These are phyloP conservation scores for Drosophila buzzatii DNA, from an alignment of 2,888 invertebrate genomes.

Conservation along the genomic window DNA sequence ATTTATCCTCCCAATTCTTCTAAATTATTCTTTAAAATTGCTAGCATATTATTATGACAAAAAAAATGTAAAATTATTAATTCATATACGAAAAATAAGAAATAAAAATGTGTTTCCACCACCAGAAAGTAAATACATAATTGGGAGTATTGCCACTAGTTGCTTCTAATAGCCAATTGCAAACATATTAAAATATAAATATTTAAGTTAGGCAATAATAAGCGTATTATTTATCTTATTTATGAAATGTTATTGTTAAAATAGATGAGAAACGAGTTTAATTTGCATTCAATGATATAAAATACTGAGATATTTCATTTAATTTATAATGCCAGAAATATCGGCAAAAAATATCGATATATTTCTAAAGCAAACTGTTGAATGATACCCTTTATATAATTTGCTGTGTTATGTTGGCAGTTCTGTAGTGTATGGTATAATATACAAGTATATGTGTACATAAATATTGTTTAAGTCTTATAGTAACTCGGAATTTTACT, in stretches of 20 bases:
- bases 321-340: conserved; percentile 3
- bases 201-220: not conserved
- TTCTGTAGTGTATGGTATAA: conserved; percentile 63
- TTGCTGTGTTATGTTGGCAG: conserved; percentile 73
- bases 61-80: not conserved
- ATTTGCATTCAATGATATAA: not conserved
- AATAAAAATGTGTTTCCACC: not conserved
- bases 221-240: not conserved
- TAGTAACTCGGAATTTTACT: conserved; percentile 36
- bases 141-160: not conserved
- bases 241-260: not conserved
- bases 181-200: not conserved
- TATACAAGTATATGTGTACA: conserved; percentile 63
- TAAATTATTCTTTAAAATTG: not conserved
- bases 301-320: not conserved
- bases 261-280: not conserved
- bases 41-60: too few relatives aligned
- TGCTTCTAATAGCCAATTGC: not conserved
- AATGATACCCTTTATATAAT: conserved; percentile 45
- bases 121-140: too few relatives aligned
- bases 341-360: conserved; percentile 28
- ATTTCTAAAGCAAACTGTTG: conserved; percentile 8
- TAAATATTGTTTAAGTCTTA: conserved; percentile 63
- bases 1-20: not conserved
- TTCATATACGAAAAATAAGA: not conserved